phyloP scores from a whole-genome alignment of 37 sponge, comb jelly and placozoan genomes.

The Cladorhizidae sp. region DNA sequence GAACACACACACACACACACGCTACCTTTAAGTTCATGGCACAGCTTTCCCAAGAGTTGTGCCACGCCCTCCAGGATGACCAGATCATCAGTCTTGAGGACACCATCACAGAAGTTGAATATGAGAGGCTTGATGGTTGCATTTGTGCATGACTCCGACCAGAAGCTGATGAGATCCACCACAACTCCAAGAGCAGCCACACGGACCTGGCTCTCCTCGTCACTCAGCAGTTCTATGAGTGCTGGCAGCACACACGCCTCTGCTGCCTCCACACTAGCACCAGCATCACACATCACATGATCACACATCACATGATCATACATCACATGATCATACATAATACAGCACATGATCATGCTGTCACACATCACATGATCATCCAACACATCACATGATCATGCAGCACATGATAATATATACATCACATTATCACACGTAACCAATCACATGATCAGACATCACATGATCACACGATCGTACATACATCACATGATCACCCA shows the following conservation, averaged over 20 bases:
- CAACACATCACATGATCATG: too few species aligned
- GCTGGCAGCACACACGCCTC: slow-evolving; percentile 43
- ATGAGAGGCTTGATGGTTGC: slow-evolving; percentile 22
- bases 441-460: too few species aligned
- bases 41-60: slow-evolving; percentile 26
- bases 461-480: too few species aligned
- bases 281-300: background rate
- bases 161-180: slow-evolving; percentile 31
- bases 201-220: slow-evolving; percentile 66
- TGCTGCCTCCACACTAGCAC: background rate
- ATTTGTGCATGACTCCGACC: slow-evolving; percentile 21
- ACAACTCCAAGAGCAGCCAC: slow-evolving; percentile 51
- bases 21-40: slow-evolving; percentile 50
- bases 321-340: too few species aligned
- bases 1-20: too few species aligned
- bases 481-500: too few species aligned
- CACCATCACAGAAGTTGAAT: slow-evolving; percentile 20
- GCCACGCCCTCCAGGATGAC: slow-evolving; percentile 10
- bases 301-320: too few species aligned
- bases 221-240: slow-evolving; percentile 43
- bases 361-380: too few species aligned
- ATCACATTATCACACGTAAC: too few species aligned
- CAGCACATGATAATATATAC: too few species aligned
- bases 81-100: slow-evolving; percentile 7
- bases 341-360: too few species aligned